Evolutionary conservation across 2,797 vertebrate species (phyloP), one percentile per base, ranked within the genome.

Genomic region (Toxotes lorentzi): DNA sequence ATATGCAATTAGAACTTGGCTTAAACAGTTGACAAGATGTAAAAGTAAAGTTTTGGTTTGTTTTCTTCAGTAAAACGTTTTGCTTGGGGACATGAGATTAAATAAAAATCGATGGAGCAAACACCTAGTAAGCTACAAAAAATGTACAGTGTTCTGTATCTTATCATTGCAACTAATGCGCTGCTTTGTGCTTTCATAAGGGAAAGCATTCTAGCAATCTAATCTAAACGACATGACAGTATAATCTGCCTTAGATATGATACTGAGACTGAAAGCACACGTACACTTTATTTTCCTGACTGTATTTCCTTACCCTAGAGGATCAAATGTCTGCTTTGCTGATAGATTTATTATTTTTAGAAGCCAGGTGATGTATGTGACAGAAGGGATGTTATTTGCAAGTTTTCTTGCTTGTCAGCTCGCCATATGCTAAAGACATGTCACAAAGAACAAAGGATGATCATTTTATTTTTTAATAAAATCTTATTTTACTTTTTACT

Each of bases 401-500:
- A 0, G 0, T 69, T 57, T 41, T 40, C 59, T 32, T 56, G 56
- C 66, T 41, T 30, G 51, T 70, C 61, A 38, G 30, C 24, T 60
- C 17, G 7, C 21, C 23, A 40, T 47, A 38, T 47, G 32, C 41
- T 70, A 23, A 79, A 43, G 3, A 43, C 7, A 13, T 47, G 2
- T 17, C 9, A 35, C 4, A 11, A 17, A 24, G 23, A 60, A 19
- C 21, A 67, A 1, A 34, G 24, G 35, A 7, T 35, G 30, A 59
- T 61, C 16, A 41, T 67, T 73, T 62, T 58, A 4, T 67, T 67
- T 67, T 30, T 30, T n/a, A n/a, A n/a, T n/a, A n/a, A n/a, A n/a
- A 30, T 30, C 27, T 30, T 30, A 30, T 30, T 30, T 30, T 30
- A 30, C 4, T 30, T 30, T 30, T 30, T 30, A 30, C 27, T 30